Percentiles rank a stretch among this genome's conserved stretches.
Evolutionary conservation across 2,113 vertebrate species (phyloP).

Genomic region (Calcarius ornatus): DNA sequence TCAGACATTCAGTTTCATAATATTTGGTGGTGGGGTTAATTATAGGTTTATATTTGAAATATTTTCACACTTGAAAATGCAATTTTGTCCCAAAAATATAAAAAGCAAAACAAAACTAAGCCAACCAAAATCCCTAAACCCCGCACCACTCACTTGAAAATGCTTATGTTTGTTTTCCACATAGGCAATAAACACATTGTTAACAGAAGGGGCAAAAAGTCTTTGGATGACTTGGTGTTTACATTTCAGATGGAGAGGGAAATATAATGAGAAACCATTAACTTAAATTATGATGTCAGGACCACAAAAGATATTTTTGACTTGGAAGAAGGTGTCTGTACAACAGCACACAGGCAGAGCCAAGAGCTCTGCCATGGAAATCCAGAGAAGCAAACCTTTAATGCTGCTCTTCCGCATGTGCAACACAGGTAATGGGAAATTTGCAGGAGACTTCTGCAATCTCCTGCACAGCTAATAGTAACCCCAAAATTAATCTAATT

Average conservation of each 20-base stretch:
- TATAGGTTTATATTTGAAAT: not conserved
- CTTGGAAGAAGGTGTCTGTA: not conserved
- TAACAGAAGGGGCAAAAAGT: not conserved
- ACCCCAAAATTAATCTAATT: not conserved
- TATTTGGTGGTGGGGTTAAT: not conserved
- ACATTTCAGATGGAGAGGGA: fast-evolving
- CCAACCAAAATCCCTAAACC: not conserved
- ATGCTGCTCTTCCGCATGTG: not conserved
- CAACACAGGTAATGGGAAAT: not conserved
- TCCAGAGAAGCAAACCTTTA: not conserved
- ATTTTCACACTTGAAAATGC: not conserved
- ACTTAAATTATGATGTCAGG: not conserved
- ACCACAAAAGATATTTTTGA: not conserved
- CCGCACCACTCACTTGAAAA: not conserved
- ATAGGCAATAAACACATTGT: not conserved
- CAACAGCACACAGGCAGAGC: not conserved
- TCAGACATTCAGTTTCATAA: not conserved
- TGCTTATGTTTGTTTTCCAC: not conserved
- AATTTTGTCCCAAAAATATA: not conserved
- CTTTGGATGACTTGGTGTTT: not conserved
- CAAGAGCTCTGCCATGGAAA: not conserved
- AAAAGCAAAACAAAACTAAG: not conserved
- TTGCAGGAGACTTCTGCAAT: not conserved
- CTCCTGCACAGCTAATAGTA: not conserved
- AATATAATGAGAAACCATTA: not conserved